phyloP scores from a whole-genome alignment of 1,140 invertebrate species.

The Listronotus oregonensis region DNA sequence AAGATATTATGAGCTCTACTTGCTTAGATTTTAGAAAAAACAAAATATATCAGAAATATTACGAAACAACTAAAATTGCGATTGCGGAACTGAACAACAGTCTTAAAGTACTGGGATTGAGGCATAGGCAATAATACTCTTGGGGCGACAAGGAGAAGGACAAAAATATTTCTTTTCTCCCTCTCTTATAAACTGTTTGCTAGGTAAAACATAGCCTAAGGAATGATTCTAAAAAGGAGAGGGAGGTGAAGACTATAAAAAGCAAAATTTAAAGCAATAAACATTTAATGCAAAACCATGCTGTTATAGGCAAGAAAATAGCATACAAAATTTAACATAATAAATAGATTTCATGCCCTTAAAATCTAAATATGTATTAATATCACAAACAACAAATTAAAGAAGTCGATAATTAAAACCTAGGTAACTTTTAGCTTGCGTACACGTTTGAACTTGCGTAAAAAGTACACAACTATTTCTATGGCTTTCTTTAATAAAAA shows the following conservation, averaged over 20 bases:
- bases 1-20: no score
- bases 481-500: conserved; percentile 46
- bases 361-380: conserved; percentile 21
- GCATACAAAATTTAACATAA: conserved; percentile 36
- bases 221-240: background rate
- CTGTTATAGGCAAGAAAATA: conserved; percentile 45
- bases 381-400: conserved; percentile 24
- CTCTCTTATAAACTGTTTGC: no score
- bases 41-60: no score
- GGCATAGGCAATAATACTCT: no score
- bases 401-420: conserved; percentile 16
- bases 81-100: no score
- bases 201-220: no score
- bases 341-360: conserved; percentile 37
- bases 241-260: conserved; percentile 35
- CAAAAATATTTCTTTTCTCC: no score
- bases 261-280: conserved; percentile 35
- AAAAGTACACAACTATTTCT: conserved; percentile 41
- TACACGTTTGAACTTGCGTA: conserved; percentile 39
- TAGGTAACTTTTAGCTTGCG: conserved; percentile 39
- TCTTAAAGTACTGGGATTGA: no score
- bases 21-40: no score
- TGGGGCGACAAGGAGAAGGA: no score
- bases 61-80: no score
- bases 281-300: conserved; percentile 49